These are phyloP conservation scores for Vollenhovia emeryi DNA, from an alignment of 1,140 invertebrate genomes.

Conservation along the genomic window DNA sequence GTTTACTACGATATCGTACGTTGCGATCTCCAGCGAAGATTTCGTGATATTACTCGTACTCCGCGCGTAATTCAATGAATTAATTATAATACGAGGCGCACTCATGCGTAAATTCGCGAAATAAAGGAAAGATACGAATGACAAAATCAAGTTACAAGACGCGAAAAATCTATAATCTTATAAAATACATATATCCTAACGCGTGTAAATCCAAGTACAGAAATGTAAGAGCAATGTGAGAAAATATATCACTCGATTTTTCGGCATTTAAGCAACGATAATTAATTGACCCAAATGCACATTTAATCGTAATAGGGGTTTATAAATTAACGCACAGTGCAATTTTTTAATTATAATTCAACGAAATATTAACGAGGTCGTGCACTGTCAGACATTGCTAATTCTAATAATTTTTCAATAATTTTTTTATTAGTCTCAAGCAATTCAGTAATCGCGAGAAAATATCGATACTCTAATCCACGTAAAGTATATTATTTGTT, in stretches of 20 bases:
- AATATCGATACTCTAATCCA: neutral
- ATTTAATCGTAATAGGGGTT: neutral
- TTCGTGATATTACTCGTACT: neutral
- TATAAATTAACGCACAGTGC: neutral
- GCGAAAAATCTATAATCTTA: neutral
- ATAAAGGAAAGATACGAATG: neutral
- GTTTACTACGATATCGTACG: neutral
- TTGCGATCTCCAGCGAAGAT: neutral
- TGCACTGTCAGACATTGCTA: neutral
- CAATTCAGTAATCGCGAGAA: neutral
- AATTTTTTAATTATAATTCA: conserved; percentile 1
- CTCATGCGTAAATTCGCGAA: neutral
- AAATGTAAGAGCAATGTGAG: neutral
- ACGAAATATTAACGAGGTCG: neutral
- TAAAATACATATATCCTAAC: neutral
- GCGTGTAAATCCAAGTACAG: neutral
- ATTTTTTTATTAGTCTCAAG: conserved; percentile 9
- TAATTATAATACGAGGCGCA: neutral
- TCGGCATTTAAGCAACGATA: neutral
- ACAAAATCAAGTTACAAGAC: neutral
- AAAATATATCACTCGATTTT: neutral
- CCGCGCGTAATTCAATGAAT: neutral
- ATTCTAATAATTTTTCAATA: neutral
- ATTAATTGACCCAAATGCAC: no score
- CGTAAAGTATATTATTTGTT: neutral